Base-by-base conservation (phyloP, 2,888 invertebrate species). In the Plagiodera versicolora region DNA sequence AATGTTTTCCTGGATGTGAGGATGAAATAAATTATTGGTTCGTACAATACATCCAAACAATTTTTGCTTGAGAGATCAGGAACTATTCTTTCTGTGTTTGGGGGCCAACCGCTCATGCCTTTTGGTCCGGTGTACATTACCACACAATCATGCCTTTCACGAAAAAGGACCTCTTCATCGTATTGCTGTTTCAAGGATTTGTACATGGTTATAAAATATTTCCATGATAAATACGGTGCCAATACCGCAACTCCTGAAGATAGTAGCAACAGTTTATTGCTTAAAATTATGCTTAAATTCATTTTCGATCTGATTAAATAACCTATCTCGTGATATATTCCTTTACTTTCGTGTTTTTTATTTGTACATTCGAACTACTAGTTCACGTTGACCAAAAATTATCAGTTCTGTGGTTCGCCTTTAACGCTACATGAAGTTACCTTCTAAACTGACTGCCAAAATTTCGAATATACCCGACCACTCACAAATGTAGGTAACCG, bases 1-100 rank as follows among this genome's bases (percentile, higher is more conserved):
- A 78, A 46, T 8, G 69, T 68, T 56, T 70, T 60, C 49, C 65
- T 64, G 3, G 76, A 70, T 18, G 75, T 75, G 17, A 67, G 64
- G 16, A 78, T 74, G 65, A 76, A 78, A 63, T 74, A 75, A 16
- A 73, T 56, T 17, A 76, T 64, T 11, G 77, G 76, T 59, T 74
- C 71, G 57, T 69, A 73, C 16, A 73, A 56, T 16, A 55, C 48
- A 48, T 67, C 61, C 8, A 70, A 59, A 24, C 61, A 46, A 58
- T 72, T 70, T 35, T 59, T 50, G n/a, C 55, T 58, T 17, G 20
- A 59, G n/a, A 61, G 58, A 35, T 62, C 47, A 47, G 58, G 48
- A n/a, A 51, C 24, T 14, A 66, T 51, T 47, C 59, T 58, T 20
- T 50, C 44, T 46, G 28, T 44, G 28, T 59, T 20, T 30, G 66